Evolutionary conservation across 2,888 invertebrate species (phyloP).

Genomic region (Cephus spinipes): DNA sequence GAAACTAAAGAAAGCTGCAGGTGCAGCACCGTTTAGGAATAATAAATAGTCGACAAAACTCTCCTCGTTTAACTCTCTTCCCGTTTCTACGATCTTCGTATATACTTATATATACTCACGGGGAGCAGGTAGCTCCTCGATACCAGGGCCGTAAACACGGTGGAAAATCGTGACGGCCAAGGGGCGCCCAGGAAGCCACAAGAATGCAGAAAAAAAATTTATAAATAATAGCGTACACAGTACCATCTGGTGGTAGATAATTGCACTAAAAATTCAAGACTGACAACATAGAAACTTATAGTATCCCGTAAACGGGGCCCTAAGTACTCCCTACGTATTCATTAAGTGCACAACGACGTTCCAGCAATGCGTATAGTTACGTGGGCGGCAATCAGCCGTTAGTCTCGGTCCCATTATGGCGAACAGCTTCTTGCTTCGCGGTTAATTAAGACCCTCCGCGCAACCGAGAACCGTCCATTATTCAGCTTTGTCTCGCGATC

Average conservation of each 20-base stretch:
- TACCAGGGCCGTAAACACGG: background rate
- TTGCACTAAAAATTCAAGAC: background rate
- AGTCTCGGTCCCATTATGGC: constrained; percentile 38
- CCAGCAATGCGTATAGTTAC: constrained; percentile 28
- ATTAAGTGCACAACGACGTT: constrained; percentile 8
- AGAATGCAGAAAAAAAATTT: background rate
- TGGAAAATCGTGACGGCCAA: background rate
- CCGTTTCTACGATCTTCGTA: background rate
- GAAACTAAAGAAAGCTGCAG: constrained; percentile 7
- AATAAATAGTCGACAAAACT: constrained; percentile 21
- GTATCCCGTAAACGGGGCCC: background rate
- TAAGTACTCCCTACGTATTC: background rate
- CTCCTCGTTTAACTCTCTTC: background rate
- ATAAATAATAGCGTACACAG: background rate
- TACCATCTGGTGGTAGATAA: background rate
- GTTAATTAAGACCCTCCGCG: constrained; percentile 50
- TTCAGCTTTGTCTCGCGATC: constrained; percentile 38
- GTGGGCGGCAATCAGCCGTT: constrained; percentile 47
- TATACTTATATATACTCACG: background rate
- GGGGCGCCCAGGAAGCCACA: background rate
- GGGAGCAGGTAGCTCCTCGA: background rate
- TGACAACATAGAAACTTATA: background rate
- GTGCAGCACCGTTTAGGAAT: constrained; percentile 16
- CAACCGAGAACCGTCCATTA: constrained; percentile 30
- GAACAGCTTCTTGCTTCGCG: constrained; percentile 39